Percentiles rank a stretch among this genome's conserved stretches.
Evolutionary conservation across 2,888 invertebrate species (phyloP).

Genomic region (Pristionchus japonicus): DNA sequence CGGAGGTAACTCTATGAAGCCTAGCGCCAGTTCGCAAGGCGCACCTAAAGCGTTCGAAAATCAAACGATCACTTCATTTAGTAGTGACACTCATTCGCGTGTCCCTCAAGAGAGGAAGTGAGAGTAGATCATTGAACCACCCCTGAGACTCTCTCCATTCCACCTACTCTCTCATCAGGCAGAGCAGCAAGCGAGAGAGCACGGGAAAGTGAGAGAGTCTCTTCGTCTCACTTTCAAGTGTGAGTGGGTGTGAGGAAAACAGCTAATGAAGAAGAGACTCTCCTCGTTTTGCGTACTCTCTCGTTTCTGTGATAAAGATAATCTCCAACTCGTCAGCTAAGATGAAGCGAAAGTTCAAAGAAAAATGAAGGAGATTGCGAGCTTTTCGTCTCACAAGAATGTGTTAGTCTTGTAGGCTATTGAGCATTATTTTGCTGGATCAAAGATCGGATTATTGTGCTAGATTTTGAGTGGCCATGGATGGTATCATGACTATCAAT

Average conservation of each 20-base stretch:
- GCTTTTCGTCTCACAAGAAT: not conserved
- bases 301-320: too few species aligned
- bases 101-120: not conserved
- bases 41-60: slow-evolving; percentile 19
- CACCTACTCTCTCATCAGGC: too few species aligned
- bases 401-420: not conserved
- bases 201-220: too few species aligned
- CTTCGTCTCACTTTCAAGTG: not conserved
- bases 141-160: too few species aligned
- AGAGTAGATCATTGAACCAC: slow-evolving; percentile 21
- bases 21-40: not conserved
- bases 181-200: too few species aligned
- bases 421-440: not conserved
- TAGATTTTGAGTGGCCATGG: too few species aligned
- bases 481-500: not conserved
- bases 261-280: not conserved
- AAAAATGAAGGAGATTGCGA: not conserved
- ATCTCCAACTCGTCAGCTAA: not conserved
- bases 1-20: not conserved
- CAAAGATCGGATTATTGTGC: not conserved
- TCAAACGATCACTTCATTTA: not conserved
- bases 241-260: not conserved
- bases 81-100: not conserved
- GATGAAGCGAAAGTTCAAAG: not conserved
- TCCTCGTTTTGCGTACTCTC: too few species aligned